Evolutionary conservation across 2,888 invertebrate species (phyloP).

Genomic region (Chaetogeoica ovagalla): DNA sequence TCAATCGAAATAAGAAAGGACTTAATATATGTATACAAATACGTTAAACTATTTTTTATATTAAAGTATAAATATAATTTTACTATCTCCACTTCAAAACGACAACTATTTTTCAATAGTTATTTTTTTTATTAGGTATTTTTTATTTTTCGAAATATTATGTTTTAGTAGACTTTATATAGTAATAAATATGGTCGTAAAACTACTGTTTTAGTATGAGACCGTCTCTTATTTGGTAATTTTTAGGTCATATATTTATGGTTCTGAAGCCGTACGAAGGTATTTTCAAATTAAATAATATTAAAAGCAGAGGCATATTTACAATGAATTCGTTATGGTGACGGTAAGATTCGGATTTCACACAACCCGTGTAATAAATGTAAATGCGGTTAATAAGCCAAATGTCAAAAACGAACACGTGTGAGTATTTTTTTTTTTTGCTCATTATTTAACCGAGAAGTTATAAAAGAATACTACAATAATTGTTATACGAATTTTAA

Average conservation of each 20-base stretch:
- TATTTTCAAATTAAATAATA: constrained; percentile 23
- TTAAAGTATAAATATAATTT: not conserved
- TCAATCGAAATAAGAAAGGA: not conserved
- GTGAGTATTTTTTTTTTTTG: not conserved
- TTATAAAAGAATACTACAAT: not conserved
- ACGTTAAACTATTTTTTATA: not conserved
- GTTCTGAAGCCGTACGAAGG: too few species aligned
- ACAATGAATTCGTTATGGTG: constrained; percentile 30
- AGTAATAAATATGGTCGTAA: constrained; percentile 25
- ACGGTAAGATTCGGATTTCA: constrained; percentile 43
- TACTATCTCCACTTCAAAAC: not conserved
- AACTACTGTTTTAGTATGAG: not conserved
- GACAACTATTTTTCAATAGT: not conserved
- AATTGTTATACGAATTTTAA: not conserved
- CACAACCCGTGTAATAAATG: constrained; percentile 40
- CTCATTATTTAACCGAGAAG: not conserved
- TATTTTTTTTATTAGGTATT: not conserved
- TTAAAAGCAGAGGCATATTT: constrained; percentile 18
- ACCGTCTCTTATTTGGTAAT: constrained; percentile 20
- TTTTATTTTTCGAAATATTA: not conserved
- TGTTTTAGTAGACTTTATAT: not conserved
- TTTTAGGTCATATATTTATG: not conserved
- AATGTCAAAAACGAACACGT: not conserved
- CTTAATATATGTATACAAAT: not conserved
- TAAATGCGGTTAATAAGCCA: constrained; percentile 33